A percentile compares a stretch with the other conserved stretches of the same genome.
phyloP scores from a whole-genome alignment of 2,797 vertebrate species.

The Pithecia hirsuta region DNA sequence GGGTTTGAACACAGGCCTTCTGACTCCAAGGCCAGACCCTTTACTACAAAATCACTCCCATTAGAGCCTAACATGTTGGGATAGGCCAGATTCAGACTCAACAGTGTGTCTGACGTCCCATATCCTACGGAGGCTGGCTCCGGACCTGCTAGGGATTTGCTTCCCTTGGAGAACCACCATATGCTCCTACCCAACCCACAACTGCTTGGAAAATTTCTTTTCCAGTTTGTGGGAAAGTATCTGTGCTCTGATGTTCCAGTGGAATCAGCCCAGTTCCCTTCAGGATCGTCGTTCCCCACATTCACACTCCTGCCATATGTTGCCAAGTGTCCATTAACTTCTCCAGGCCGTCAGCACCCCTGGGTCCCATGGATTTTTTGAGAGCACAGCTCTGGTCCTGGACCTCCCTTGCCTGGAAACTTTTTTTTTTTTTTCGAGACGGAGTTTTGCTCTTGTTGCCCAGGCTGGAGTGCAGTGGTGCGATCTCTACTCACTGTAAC shows the following conservation, averaged over 20 bases:
- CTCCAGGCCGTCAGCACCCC: background rate
- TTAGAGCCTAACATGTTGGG: background rate
- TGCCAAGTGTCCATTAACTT: background rate
- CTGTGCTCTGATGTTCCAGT: background rate
- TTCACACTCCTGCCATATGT: accelerated
- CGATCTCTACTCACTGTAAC: too few species aligned
- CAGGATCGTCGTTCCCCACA: background rate
- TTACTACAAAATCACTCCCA: background rate
- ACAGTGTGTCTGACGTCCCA: accelerated
- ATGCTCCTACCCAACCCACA: accelerated
- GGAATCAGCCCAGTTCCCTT: background rate
- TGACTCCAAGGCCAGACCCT: background rate
- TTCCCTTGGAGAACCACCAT: background rate
- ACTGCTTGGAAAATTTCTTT: background rate
- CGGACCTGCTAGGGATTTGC: background rate
- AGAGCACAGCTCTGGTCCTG: background rate
- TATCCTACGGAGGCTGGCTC: background rate
- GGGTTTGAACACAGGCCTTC: background rate
- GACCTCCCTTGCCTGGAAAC: background rate
- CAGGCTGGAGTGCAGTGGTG: too few species aligned
- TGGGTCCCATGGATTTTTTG: background rate
- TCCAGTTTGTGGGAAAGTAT: background rate
- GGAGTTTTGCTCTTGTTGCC: too few species aligned
- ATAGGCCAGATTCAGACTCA: background rate
- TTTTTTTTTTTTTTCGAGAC: background rate